Evolutionary conservation across 2,113 vertebrate species (phyloP).

Genomic region (Cynopterus brachyotis): DNA sequence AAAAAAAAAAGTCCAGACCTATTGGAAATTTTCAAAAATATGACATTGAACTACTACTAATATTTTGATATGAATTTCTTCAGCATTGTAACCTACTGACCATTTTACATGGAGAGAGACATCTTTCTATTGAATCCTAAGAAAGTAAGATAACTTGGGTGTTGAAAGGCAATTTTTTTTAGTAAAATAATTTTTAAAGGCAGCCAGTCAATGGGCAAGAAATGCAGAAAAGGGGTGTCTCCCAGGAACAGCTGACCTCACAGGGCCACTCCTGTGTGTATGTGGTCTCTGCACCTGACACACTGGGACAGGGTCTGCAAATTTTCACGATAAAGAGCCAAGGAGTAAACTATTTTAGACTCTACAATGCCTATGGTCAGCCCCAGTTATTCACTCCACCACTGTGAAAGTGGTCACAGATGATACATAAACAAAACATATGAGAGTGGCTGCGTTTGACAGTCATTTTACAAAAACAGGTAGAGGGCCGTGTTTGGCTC

Average conservation of each 20-base stretch:
- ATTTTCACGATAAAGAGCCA: not conserved
- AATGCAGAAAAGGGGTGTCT: not conserved
- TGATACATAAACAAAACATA: not conserved
- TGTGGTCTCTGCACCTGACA: not conserved
- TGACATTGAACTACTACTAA: not conserved
- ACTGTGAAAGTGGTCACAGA: not conserved
- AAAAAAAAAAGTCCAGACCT: not conserved
- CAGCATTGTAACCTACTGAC: not conserved
- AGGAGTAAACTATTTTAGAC: not conserved
- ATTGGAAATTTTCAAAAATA: not conserved
- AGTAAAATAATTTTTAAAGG: not conserved
- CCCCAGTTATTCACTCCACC: not conserved
- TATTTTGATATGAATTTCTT: not conserved
- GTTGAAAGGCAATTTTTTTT: not conserved
- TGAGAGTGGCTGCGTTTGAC: not conserved
- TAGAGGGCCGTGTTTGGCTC: not conserved
- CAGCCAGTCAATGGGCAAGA: not conserved
- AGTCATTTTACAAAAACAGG: not conserved
- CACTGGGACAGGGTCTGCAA: not conserved
- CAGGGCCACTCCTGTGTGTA: too few relatives aligned
- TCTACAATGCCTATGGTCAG: not conserved
- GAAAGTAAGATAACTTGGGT: not conserved
- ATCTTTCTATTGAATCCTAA: not conserved
- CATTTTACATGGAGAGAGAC: not conserved
- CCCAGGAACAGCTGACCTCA: not conserved